Evolutionary conservation across 2,797 vertebrate species (phyloP), one percentile per base, ranked within the genome.

Genomic region (Danio jaintianensis): DNA sequence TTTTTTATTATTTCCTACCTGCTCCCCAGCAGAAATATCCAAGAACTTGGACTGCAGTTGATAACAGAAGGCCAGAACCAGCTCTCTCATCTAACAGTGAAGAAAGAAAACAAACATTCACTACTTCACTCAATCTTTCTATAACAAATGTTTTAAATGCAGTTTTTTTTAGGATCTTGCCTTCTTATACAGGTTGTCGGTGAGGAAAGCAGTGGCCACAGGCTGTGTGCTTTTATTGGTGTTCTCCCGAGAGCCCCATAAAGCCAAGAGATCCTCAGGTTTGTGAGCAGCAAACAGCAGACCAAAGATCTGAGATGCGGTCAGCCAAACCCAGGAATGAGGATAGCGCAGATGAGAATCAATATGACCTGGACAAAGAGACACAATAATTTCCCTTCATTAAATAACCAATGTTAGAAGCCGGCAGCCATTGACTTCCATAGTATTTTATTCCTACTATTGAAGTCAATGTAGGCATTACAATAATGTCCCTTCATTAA

Each of bases 291-390:
- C 96, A 81, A 99, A 99, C 84, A 99, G 89, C 89, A 96, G 92
- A 11, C 98, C 98, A 47, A 98, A 98, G 50, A 98, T 93, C 92
- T 99, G 97, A 1, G 97, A 95, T 36, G 97, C 93, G 0, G 96
- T 98, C 78, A 98, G 91, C 97, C 98, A 99, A 64, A 99, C 97
- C 98, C 98, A 99, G 87, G 89, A 97, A 87, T 99, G 97, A 56
- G 98, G 96, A 80, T 97, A 93, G 79, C 95, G 93, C 85, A 99
- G 91, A 90, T 99, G 96, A 82, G 93, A 89, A 61, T 98, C 94
- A 1, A 96, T 80, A 15, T 99, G 96, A 87, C 89, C 97, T 99
- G 80, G 1, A 68, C 10, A 9, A 0, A 61, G 8, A 61, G 10
- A 59, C 16, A 22, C 18, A 43, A 29, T 29, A n/a, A 29, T 29